phyloP scores from a whole-genome alignment of 2,797 vertebrate species.

The Pyrocephalus nanus region DNA sequence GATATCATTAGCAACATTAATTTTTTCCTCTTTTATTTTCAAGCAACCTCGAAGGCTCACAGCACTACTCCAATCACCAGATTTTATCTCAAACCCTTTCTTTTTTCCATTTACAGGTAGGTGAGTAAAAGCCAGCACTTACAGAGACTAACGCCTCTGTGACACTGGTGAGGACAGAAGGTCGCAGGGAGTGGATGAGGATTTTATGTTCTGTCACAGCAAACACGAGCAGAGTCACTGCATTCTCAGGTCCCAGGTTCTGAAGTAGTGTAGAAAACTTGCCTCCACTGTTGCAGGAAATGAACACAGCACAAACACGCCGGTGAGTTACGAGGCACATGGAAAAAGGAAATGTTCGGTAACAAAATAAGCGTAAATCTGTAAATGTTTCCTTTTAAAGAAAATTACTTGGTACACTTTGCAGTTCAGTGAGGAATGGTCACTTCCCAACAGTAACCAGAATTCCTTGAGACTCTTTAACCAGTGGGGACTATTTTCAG shows the following conservation, averaged over 20 bases:
- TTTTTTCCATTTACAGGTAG: not conserved
- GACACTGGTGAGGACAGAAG: conserved; percentile 96
- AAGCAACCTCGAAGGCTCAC: not conserved
- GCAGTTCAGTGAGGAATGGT: not conserved
- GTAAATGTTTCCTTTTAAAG: not conserved
- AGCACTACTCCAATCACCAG: not conserved
- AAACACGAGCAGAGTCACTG: conserved; percentile 92
- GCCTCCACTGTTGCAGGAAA: conserved; percentile 83
- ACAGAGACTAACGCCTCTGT: conserved; percentile 98
- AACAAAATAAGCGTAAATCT: not conserved
- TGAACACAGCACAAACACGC: not conserved
- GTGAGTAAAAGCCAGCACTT: conserved; percentile 68
- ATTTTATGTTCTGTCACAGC: conserved; percentile 99
- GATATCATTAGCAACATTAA: not conserved
- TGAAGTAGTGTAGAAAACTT: conserved; percentile 95
- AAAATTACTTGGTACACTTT: not conserved
- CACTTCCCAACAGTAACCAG: not conserved
- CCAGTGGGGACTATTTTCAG: not conserved
- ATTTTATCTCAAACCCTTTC: not conserved
- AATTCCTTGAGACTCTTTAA: not conserved
- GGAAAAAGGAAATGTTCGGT: not conserved
- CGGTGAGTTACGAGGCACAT: not conserved
- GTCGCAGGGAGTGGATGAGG: conserved; percentile 95
- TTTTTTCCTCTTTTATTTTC: not conserved
- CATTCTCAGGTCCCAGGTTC: conserved; percentile 96